Evolutionary conservation across 2,888 invertebrate species (phyloP), one percentile per base, ranked within the genome.

Genomic region (Drosophila nr. fundita): DNA sequence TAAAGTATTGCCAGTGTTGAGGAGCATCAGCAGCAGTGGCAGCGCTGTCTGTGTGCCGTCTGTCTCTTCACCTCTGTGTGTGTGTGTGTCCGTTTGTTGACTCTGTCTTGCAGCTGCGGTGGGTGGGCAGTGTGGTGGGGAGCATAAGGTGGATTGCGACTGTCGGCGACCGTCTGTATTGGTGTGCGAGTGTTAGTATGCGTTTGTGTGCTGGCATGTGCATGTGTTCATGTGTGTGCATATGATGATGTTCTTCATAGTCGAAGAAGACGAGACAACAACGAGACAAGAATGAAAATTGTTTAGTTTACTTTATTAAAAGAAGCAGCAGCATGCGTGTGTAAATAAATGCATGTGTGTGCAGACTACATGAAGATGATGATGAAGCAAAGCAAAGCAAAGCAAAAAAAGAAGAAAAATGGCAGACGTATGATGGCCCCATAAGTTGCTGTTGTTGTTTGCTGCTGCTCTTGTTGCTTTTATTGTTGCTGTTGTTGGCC

Each of bases 271-370:
- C 86, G 90, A 86, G 89, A 82, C 82, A 85, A 85, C 87, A 83
- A 85, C 82, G 83, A 82, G 88, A 89, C 91, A 89, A 86, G 87
- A 88, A 90, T 90, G 89, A 91, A 90, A 85, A 82, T 85, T 90
- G 87, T 87, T 89, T 84, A 88, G 90, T 85, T 90, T 88, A 87
- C 82, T 90, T 89, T 78, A 90, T 88, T 89, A 90, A 89, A 90
- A 85, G 86, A 70, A 81, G 70, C 68, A 68, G 73, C 36, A 68
- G 58, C 70, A 75, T 76, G 67, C 67, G 67, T 76, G 62, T 76
- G 54, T 68, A 68, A 61, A 66, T 74, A 74, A 50, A 69, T 45
- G 45, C 34, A 57, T 50, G 32, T 68, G 69, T 73, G 53, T 68
- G 68, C 73, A 83, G 80, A 82, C 88, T 76, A 73, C 68, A 74